Evolutionary conservation across 1,140 invertebrate species (phyloP).

Genomic region (Calycopis cecrops): DNA sequence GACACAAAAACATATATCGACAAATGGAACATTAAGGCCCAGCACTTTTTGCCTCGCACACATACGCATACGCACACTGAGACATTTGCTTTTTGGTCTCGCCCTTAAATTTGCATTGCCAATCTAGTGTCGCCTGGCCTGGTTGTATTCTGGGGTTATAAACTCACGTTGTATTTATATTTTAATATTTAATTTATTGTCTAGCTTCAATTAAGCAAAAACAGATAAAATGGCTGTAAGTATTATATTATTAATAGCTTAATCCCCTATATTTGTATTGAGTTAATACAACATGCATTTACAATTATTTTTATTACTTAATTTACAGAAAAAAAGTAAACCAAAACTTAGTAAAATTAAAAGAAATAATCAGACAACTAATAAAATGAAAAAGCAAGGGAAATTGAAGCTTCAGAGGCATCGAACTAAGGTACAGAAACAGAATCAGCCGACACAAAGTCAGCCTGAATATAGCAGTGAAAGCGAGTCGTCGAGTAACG

Average conservation of each 20-base stretch:
- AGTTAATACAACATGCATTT: not conserved
- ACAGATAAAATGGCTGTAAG: constrained; percentile 46
- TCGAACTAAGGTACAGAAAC: constrained; percentile 59
- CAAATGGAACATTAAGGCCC: no score
- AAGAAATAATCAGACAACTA: constrained; percentile 78
- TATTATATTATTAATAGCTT: not conserved
- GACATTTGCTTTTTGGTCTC: no score
- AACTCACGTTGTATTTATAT: constrained; percentile 19
- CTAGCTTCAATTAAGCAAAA: constrained; percentile 6
- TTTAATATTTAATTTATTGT: constrained; percentile 2
- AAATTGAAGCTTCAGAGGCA: constrained; percentile 76
- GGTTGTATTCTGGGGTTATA: constrained; percentile 6
- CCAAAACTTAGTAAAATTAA: constrained; percentile 78
- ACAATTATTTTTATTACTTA: not conserved
- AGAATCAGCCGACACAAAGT: constrained; percentile 44
- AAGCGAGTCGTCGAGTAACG: constrained; percentile 62
- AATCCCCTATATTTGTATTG: no score
- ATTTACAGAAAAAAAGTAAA: constrained; percentile 73
- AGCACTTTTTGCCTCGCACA: no score
- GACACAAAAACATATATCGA: no score
- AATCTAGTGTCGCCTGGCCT: no score
- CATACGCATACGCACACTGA: no score
- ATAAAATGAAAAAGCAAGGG: constrained; percentile 77
- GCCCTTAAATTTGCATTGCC: no score
- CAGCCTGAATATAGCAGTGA: constrained; percentile 53